Conservation (phyloP, 2,113 vertebrate species). For the Brachionichthys hirsutus region DNA sequence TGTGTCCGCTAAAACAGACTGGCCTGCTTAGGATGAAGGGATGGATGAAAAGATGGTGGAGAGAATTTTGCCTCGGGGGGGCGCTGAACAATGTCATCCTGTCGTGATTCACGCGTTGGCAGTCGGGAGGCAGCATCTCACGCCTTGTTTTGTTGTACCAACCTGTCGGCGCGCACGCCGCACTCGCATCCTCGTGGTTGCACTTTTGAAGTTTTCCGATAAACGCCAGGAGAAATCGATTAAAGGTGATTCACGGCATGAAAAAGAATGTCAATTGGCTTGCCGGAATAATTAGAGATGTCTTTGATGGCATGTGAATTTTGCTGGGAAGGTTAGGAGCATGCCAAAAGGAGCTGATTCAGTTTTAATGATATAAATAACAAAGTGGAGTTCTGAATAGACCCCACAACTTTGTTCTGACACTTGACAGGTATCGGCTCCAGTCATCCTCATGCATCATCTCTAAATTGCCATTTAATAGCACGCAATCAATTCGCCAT, state of each 20-base stretch:
- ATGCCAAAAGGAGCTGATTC: not conserved
- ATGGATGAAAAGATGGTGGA: slow-evolving; percentile 48
- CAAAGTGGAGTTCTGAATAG: not conserved
- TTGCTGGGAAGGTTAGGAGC: not conserved
- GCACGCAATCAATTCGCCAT: slow-evolving; percentile 39
- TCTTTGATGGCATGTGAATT: slow-evolving; percentile 13
- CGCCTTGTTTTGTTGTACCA: slow-evolving; percentile 30
- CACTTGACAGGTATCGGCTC: not conserved
- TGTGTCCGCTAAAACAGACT: slow-evolving; percentile 52
- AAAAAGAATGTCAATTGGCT: not conserved
- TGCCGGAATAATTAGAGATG: slow-evolving; percentile 9
- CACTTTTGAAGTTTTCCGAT: too few relatives aligned
- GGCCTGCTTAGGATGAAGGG: slow-evolving; percentile 45
- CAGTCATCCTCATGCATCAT: slow-evolving; percentile 21
- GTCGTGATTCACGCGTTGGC: slow-evolving; percentile 55
- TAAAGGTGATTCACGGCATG: too few relatives aligned
- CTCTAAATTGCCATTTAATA: slow-evolving; percentile 35
- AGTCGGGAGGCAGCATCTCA: slow-evolving; percentile 41
- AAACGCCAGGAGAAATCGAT: too few relatives aligned
- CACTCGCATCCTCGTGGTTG: not conserved
- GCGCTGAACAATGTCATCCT: slow-evolving; percentile 48
- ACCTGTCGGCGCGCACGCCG: too few relatives aligned
- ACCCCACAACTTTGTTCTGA: not conserved
- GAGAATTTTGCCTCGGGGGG: slow-evolving; percentile 48
- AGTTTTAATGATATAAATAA: not conserved